These are phyloP conservation scores for Macrochelys suwanniensis DNA, from an alignment of 2,797 vertebrate genomes.

Conservation along the genomic window DNA sequence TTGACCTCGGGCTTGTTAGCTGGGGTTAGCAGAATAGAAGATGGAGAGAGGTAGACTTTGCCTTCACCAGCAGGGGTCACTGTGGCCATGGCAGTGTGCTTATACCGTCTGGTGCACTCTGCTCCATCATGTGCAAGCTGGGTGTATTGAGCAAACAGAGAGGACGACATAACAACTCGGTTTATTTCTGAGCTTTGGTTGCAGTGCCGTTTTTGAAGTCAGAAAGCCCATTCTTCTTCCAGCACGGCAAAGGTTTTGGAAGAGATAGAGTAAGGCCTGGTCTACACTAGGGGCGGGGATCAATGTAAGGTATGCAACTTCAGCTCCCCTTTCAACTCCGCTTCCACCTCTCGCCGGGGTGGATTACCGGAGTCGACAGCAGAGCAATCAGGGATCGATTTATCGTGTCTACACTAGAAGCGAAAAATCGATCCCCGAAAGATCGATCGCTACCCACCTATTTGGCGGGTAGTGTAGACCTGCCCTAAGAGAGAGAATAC, in stretches of 20 bases:
- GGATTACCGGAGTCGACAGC: too few relatives aligned
- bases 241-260: conserved; percentile 6
- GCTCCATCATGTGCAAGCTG: conserved; percentile 42
- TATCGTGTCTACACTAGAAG: too few relatives aligned
- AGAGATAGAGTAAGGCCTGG: background rate
- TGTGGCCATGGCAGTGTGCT: conserved; percentile 57
- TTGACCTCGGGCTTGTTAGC: conserved; percentile 29
- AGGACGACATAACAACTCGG: conserved; percentile 68
- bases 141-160: conserved; percentile 31
- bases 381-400: too few relatives aligned
- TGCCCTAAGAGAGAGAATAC: background rate
- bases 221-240: conserved; percentile 48
- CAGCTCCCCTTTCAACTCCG: too few relatives aligned
- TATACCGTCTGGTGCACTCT: conserved; percentile 55
- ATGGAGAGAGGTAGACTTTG: conserved; percentile 6
- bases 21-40: background rate
- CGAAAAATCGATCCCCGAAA: too few relatives aligned
- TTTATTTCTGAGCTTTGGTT: conserved; percentile 68
- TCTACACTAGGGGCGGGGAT: too few relatives aligned
- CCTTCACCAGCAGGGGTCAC: conserved; percentile 54
- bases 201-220: conserved; percentile 57
- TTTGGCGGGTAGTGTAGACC: too few relatives aligned
- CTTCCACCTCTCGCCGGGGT: too few relatives aligned
- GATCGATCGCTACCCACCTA: too few relatives aligned
- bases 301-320: too few relatives aligned